Evolutionary conservation across 2,113 vertebrate genomes (phyloP).

Genomic region (Rhodinocichla rosea): DNA sequence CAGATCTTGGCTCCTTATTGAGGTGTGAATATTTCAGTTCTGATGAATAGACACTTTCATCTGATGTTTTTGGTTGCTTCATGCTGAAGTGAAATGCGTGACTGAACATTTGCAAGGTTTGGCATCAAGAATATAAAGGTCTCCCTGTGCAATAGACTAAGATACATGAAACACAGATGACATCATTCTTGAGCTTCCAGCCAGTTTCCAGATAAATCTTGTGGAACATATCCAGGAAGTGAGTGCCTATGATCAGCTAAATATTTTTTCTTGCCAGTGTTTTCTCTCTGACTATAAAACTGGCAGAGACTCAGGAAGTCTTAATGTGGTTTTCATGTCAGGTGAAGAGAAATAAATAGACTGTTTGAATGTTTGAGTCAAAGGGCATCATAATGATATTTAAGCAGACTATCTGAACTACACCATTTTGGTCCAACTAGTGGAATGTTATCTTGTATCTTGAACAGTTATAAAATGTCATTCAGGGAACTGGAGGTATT

Average conservation of each 20-base stretch:
- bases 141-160: not conserved
- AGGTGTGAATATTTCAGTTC: slow-evolving; percentile 14
- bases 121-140: not conserved
- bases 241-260: not conserved
- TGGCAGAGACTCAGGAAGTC: not conserved
- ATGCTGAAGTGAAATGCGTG: not conserved
- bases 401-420: not conserved
- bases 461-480: not conserved
- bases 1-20: not conserved
- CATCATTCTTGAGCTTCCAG: not conserved
- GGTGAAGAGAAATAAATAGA: not conserved
- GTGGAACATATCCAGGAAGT: not conserved
- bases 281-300: not conserved
- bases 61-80: not conserved
- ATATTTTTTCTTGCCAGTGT: not conserved
- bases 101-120: not conserved
- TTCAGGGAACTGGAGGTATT: not conserved
- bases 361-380: not conserved
- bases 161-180: not conserved
- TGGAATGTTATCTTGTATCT: not conserved
- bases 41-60: not conserved
- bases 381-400: not conserved
- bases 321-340: not conserved
- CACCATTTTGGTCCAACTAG: not conserved
- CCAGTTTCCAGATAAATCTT: not conserved